Percentiles rank a stretch among this genome's conserved stretches.
phyloP scores from a whole-genome alignment of 2,797 vertebrate species.

The Heterohyrax brucei region DNA sequence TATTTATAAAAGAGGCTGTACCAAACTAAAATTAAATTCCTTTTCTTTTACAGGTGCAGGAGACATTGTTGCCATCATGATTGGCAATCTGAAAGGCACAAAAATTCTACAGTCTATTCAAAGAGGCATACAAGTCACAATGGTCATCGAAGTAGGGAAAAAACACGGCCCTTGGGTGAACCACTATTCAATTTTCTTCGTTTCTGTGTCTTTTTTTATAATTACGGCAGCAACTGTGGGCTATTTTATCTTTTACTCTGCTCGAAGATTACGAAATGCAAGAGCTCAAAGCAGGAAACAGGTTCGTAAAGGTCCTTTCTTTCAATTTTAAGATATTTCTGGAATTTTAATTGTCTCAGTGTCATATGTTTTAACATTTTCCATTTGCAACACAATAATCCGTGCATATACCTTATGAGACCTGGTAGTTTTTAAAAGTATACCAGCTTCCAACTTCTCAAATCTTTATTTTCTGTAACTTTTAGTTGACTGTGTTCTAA shows the following conservation, averaged over 20 bases:
- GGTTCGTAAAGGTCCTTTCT: conserved; percentile 86
- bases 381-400: conserved; percentile 50
- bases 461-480: conserved; percentile 66
- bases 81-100: conserved; percentile 94
- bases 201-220: conserved; percentile 96
- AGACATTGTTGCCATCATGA: conserved; percentile 94
- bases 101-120: conserved; percentile 91
- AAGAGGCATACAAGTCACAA: conserved; percentile 91
- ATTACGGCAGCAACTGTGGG: conserved; percentile 95
- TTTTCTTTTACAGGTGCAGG: conserved; percentile 90
- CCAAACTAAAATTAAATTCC: conserved; percentile 74
- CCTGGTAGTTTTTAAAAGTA: conserved; percentile 30
- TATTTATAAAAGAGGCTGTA: conserved; percentile 64
- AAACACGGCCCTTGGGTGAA: conserved; percentile 93
- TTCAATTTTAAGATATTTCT: conserved; percentile 57
- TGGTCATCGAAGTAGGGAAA: conserved; percentile 93
- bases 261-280: conserved; percentile 92
- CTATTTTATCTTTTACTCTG: conserved; percentile 96
- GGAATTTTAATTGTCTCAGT: conserved; percentile 62
- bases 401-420: conserved; percentile 59
- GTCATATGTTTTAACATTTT: conserved; percentile 60
- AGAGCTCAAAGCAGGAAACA: conserved; percentile 90
- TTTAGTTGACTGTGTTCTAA: conserved; percentile 67
- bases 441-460: conserved; percentile 56
- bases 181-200: conserved; percentile 96